Evolutionary conservation across 2,113 vertebrate species (phyloP).

Genomic region (Malaclemys terrapin): DNA sequence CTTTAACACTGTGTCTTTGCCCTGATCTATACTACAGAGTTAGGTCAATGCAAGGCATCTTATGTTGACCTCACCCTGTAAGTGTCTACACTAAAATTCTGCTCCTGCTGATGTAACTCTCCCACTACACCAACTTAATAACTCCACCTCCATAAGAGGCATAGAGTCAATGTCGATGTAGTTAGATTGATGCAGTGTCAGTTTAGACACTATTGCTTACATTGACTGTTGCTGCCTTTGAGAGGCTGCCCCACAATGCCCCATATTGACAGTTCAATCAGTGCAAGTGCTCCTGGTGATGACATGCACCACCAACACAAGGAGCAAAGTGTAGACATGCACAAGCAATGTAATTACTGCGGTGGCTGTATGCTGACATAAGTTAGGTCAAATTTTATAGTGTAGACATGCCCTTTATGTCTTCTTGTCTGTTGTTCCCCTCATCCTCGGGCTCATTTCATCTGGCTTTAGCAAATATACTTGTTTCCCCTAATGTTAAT

Average conservation of each 20-base stretch:
- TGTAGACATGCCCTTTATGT: neutral
- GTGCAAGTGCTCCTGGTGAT: neutral
- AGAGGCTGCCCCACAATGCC: neutral
- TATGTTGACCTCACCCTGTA: no score
- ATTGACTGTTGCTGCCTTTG: neutral
- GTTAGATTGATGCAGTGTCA: neutral
- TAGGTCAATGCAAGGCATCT: no score
- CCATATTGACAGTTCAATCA: neutral
- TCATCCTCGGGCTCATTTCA: conserved; percentile 10
- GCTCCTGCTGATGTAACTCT: no score
- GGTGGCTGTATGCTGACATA: neutral
- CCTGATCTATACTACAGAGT: no score
- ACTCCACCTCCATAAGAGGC: neutral
- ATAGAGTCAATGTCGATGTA: neutral
- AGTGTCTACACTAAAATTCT: no score
- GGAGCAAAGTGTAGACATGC: neutral
- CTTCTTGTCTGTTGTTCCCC: neutral
- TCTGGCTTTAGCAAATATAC: conserved; percentile 27
- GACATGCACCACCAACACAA: neutral
- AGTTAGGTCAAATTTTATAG: neutral
- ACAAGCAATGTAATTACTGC: neutral
- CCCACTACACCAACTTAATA: no score
- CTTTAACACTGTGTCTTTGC: no score
- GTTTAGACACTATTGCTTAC: neutral
- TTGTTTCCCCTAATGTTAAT: neutral